These are phyloP conservation scores for Centropus bengalensis DNA, from an alignment of 2,113 vertebrate genomes.

Conservation along the genomic window DNA sequence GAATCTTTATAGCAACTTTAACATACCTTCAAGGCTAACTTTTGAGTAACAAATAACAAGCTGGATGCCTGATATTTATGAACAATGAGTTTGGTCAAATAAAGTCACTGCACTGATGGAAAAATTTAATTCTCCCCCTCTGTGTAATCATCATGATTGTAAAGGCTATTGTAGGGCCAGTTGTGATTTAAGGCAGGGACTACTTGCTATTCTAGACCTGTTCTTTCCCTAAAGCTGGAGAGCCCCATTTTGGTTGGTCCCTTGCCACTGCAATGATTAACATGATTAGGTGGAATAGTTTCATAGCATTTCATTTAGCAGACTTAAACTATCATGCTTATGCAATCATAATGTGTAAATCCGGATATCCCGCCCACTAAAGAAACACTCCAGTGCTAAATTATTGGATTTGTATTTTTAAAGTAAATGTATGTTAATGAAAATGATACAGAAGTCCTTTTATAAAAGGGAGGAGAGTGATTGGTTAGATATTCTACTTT, in stretches of 20 bases:
- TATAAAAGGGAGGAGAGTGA: not conserved
- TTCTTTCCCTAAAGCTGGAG: not conserved
- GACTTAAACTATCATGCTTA: not conserved
- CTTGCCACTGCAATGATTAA: not conserved
- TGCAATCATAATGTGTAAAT: not conserved
- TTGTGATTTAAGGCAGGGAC: not conserved
- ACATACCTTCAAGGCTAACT: not conserved
- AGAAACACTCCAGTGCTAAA: not conserved
- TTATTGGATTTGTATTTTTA: not conserved
- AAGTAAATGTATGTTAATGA: not conserved
- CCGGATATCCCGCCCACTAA: fast-evolving
- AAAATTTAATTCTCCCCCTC: not conserved
- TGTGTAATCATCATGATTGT: not conserved
- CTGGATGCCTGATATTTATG: not conserved
- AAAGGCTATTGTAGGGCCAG: not conserved
- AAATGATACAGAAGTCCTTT: not conserved
- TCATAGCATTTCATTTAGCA: not conserved
- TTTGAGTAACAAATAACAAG: not conserved
- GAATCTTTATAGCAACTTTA: not conserved
- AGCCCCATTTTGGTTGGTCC: not conserved
- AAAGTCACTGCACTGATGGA: slow-evolving; percentile 9
- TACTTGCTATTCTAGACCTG: not conserved
- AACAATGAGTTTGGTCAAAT: slow-evolving; percentile 15
- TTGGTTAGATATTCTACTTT: not conserved
- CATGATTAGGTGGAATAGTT: slow-evolving; percentile 14